These are phyloP conservation scores for Muscicapa striata DNA, from an alignment of 2,797 vertebrate genomes.

Conservation along the genomic window DNA sequence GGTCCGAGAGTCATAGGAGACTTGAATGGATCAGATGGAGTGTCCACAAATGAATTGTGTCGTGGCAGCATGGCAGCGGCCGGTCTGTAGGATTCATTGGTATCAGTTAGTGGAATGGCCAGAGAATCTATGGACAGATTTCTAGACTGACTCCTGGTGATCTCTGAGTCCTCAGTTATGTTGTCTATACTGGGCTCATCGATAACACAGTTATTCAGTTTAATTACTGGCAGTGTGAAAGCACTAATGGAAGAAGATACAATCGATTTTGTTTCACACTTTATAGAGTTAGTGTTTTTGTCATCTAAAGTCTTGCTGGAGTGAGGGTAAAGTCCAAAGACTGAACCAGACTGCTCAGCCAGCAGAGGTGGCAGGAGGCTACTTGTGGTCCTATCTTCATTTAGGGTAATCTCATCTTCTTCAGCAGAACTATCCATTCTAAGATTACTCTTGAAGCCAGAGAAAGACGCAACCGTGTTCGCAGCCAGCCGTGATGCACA, in stretches of 20 bases:
- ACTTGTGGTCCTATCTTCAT: constrained; percentile 78
- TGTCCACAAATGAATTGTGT: constrained; percentile 84
- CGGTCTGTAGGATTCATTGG: constrained; percentile 85
- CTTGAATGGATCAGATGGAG: constrained; percentile 77
- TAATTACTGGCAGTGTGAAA: constrained; percentile 96
- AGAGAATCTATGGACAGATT: constrained; percentile 90
- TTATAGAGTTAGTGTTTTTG: constrained; percentile 73
- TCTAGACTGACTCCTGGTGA: constrained; percentile 71
- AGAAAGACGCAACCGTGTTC: constrained; percentile 84
- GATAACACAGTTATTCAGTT: constrained; percentile 98
- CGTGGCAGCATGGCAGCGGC: constrained; percentile 73
- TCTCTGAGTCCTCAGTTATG: constrained; percentile 89
- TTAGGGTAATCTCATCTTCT: constrained; percentile 84
- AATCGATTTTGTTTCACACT: constrained; percentile 92
- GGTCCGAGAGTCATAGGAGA: constrained; percentile 81
- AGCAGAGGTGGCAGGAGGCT: constrained; percentile 87
- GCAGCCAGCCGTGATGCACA: constrained; percentile 82
- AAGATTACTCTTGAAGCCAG: constrained; percentile 75
- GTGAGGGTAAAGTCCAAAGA: constrained; percentile 81
- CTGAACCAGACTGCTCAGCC: constrained; percentile 77
- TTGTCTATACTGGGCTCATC: constrained; percentile 94
- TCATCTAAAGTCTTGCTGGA: constrained; percentile 77
- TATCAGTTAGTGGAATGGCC: constrained; percentile 81
- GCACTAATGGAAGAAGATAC: constrained; percentile 96
- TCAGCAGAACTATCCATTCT: constrained; percentile 79